Percentiles rank a stretch among this genome's conserved stretches.
phyloP scores from a whole-genome alignment of 2,113 vertebrate species.

The Clarias macrocephalus region DNA sequence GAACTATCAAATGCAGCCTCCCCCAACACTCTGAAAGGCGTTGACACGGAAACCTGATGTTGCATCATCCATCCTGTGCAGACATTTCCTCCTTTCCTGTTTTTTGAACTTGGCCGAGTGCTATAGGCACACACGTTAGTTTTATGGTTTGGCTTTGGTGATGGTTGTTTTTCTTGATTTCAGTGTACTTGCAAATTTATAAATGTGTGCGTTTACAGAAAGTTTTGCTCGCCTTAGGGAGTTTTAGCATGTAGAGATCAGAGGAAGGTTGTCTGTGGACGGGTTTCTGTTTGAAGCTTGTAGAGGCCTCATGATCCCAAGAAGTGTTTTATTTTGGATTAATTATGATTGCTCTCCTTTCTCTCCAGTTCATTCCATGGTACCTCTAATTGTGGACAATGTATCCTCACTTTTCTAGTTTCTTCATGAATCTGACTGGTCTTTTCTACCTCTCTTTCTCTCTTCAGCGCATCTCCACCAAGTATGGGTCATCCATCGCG shows the following conservation, averaged over 20 bases:
- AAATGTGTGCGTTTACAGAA: background rate
- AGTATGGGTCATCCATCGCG: constrained; percentile 9
- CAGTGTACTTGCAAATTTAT: background rate
- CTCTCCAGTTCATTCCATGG: too few relatives aligned
- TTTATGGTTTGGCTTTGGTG: background rate
- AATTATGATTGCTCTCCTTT: background rate
- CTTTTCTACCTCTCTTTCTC: background rate
- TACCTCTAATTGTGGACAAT: background rate
- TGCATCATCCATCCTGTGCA: background rate
- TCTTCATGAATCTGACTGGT: background rate
- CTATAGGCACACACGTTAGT: background rate
- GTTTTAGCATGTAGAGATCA: background rate
- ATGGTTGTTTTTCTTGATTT: background rate
- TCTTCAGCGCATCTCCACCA: background rate
- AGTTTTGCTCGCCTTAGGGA: background rate
- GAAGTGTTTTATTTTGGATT: background rate
- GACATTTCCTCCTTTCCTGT: constrained; percentile 10
- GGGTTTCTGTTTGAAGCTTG: background rate
- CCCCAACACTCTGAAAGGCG: background rate
- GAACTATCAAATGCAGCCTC: background rate
- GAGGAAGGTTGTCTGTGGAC: background rate
- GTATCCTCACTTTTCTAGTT: background rate
- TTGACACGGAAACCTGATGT: background rate
- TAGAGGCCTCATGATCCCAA: background rate
- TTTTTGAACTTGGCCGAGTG: background rate